phyloP scores from a whole-genome alignment of 1,140 invertebrate species.

The Drosophila asahinai region DNA sequence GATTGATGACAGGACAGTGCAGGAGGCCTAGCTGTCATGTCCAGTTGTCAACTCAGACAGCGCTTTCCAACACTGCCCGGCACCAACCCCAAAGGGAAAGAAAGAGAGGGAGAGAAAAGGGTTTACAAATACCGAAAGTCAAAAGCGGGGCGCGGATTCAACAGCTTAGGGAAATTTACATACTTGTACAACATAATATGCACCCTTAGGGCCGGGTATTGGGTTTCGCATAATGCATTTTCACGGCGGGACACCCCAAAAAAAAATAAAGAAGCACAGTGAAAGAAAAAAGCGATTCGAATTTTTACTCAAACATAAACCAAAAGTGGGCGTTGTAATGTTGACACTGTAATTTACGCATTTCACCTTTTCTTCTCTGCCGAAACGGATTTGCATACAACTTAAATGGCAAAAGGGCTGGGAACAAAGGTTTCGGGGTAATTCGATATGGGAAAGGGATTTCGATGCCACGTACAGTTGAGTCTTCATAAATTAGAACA shows the following conservation, averaged over 20 bases:
- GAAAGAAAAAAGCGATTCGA: conserved; percentile 25
- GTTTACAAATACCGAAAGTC: conserved; percentile 69
- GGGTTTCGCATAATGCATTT: conserved; percentile 79
- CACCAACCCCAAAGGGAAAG: conserved; percentile 2
- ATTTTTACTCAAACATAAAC: conserved; percentile 32
- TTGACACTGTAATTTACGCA: conserved; percentile 83
- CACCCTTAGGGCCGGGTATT: conserved; percentile 37
- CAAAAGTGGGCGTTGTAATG: conserved; percentile 80
- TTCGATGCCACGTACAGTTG: conserved; percentile 51
- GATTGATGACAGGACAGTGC: conserved; percentile 32
- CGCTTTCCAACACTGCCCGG: conserved; percentile 47
- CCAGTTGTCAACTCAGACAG: conserved; percentile 28
- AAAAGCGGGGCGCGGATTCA: conserved; percentile 57
- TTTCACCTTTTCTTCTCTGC: conserved; percentile 63
- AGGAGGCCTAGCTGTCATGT: conserved; percentile 36
- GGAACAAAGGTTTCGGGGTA: conserved; percentile 44
- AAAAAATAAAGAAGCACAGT: neutral
- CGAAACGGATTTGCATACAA: conserved; percentile 66
- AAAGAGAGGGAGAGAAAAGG: conserved; percentile 13
- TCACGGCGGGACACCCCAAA: conserved; percentile 69
- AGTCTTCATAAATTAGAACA: neutral
- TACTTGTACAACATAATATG: conserved; percentile 46
- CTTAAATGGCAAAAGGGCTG: conserved; percentile 61
- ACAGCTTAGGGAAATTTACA: conserved; percentile 73
- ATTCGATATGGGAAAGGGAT: conserved; percentile 55